These are phyloP conservation scores for Nothobranchius kuhntae DNA, from an alignment of 2,113 vertebrate species.

Conservation along the genomic window DNA sequence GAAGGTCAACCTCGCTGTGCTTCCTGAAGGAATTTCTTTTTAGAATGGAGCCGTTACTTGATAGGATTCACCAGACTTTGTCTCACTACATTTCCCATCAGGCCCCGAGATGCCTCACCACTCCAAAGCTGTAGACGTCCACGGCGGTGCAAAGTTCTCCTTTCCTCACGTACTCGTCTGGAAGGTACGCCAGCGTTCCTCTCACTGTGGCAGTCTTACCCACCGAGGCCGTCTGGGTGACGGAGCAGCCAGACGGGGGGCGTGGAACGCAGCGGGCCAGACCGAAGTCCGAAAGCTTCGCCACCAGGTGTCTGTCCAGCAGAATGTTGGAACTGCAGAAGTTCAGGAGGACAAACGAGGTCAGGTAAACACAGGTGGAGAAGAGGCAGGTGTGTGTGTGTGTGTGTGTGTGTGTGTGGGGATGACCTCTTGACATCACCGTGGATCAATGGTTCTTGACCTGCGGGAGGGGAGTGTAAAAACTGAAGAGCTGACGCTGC, in stretches of 20 bases:
- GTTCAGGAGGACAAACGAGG: neutral
- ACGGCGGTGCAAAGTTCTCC: slow-evolving; percentile 80
- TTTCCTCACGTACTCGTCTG: slow-evolving; percentile 83
- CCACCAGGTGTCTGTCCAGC: slow-evolving; percentile 80
- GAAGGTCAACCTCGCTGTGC: too few species aligned
- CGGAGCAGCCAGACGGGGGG: neutral
- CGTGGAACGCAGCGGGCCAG: slow-evolving; percentile 79
- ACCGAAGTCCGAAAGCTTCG: slow-evolving; percentile 89
- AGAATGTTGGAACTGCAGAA: slow-evolving; percentile 86
- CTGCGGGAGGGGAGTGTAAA: slow-evolving; percentile 77
- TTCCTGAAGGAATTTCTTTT: too few species aligned
- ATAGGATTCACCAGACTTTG: too few species aligned
- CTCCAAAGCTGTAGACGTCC: slow-evolving; percentile 90
- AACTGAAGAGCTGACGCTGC: slow-evolving; percentile 85
- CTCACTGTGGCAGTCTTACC: slow-evolving; percentile 79
- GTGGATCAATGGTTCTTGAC: slow-evolving; percentile 81
- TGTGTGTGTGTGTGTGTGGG: neutral
- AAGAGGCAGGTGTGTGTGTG: neutral
- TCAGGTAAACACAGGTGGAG: too few species aligned
- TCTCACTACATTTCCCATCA: slow-evolving; percentile 22
- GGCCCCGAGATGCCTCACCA: slow-evolving; percentile 78
- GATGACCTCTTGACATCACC: slow-evolving; percentile 89
- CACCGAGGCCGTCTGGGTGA: slow-evolving; percentile 72
- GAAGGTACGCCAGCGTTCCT: slow-evolving; percentile 89
- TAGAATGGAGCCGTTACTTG: too few species aligned